Evolutionary conservation across 1,140 invertebrate genomes (phyloP), one percentile per base, ranked within the genome.

Genomic region (Drosophila equinoxialis): DNA sequence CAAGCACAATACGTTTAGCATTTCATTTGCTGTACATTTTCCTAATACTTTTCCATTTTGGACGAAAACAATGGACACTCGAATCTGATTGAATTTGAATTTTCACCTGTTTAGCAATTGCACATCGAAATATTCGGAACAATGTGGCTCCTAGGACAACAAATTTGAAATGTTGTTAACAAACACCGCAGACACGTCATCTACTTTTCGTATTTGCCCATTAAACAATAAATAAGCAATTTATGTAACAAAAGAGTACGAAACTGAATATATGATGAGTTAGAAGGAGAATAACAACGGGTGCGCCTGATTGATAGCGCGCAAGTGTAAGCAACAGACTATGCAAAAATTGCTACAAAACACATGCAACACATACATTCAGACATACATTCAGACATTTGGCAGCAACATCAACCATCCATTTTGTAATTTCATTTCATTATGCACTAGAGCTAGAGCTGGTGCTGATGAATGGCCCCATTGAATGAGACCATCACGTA

Each of bases 211-310:
- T 51, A 51, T 51, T 51, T 51, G 45, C 82, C 79, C 79, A 84
- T 86, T 87, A 81, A 87, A 87, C 84, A 87, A 87, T 89, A 87
- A 87, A 87, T 87, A 89, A 79, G 73, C 84, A 89, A 87, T 89
- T 87, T 87, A 87, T 77, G 74, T 59, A 63, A 68, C 81, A 81
- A 75, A 62, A 60, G 69, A 51, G 20, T 62, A 48, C 8, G n/a
- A 20, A 30, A 30, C 17, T 26, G 41, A 20, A 51, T 11, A 51
- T 23, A 51, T 23, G 45, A 23, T 14, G 42, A 20, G 48, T 10
- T 10, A 26, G 17, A 13, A 17, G 63, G 23, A 26, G 48, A 57
- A 14, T 35, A 55, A 51, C 41, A 55, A 51, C 45, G 45, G 17
- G 8, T 51, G 45, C 11, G 17, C 17, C 45, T 51, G 45, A 51